Evolutionary conservation across 2,797 vertebrate species (phyloP), one percentile per base, ranked within the genome.

Genomic region (Parambassis ranga): DNA sequence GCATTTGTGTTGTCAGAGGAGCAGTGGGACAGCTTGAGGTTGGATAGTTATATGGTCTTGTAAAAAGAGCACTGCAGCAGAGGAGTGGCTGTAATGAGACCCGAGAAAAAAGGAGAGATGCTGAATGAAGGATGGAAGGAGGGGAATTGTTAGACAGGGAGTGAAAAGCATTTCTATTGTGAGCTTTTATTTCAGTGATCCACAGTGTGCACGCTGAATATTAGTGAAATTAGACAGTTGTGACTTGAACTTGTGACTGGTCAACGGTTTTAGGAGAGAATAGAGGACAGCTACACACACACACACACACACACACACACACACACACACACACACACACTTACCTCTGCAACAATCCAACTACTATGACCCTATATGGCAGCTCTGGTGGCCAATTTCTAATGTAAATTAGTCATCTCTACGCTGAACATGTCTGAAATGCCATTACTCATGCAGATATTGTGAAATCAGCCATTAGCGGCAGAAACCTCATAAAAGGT

Each of bases 401-500:
- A 75, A 81, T 81, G 77, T 68, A 83, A 86, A 87, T 85, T 62
- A 79, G 56, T 22, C 7, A 10, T 72, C 63, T 76, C 49, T 43
- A 32, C 14, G 15, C 32, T 8, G 30, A 43, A 64, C 70, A 35
- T 51, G 63, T 81, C 79, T 65, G 74, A 84, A 78, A 84, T 66
- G 46, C 78, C 77, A 85, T 84, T 76, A 82, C 67, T 84, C 77
- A 57, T 69, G 79, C 71, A 77, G 74, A 83, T 87, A 84, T 87
- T 79, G 82, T 84, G 60, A 75, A 85, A 84, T 85, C 72, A 77
- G 68, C 85, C 83, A 84, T 91, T 87, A 88, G 75, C 36, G 1
- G 57, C 64, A 79, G 78, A 56, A 75, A 67, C 60, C 73, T 74
- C 36, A 70, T 69, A 60, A 81, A 83, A 86, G 80, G 88, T 69